These are phyloP conservation scores for Channallabes apus DNA, from an alignment of 2,797 vertebrate genomes.

Conservation along the genomic window DNA sequence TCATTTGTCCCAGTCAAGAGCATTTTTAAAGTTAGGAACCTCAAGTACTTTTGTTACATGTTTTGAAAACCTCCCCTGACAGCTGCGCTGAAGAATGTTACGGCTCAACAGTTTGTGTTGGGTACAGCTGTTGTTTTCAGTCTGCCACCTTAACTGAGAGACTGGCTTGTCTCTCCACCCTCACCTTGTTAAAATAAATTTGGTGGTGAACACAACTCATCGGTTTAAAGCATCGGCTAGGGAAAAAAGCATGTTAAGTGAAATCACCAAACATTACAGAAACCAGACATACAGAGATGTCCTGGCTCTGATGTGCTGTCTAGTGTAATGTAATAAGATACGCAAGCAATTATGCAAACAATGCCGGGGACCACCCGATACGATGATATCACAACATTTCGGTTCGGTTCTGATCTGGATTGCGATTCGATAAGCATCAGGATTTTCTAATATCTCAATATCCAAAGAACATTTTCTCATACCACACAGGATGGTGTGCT, in stretches of 20 bases:
- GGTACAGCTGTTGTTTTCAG: constrained; percentile 50
- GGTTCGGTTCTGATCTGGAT: no score
- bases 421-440: no score
- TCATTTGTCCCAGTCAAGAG: constrained; percentile 57
- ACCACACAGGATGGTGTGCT: no score
- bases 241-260: background rate
- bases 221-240: background rate
- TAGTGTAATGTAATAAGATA: background rate
- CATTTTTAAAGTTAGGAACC: constrained; percentile 54
- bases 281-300: background rate
- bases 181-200: no score
- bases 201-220: background rate
- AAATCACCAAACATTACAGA: background rate
- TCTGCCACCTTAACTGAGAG: constrained; percentile 5
- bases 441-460: no score
- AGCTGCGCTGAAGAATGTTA: constrained; percentile 55
- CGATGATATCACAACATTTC: no score
- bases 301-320: background rate
- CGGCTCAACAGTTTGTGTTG: constrained; percentile 43
- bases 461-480: no score
- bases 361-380: no score
- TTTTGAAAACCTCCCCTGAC: constrained; percentile 55
- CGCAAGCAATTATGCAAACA: no score
- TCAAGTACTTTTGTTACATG: constrained; percentile 50
- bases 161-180: background rate